phyloP scores from a whole-genome alignment of 2,888 invertebrate genomes.

The Heliconius ismenius region DNA sequence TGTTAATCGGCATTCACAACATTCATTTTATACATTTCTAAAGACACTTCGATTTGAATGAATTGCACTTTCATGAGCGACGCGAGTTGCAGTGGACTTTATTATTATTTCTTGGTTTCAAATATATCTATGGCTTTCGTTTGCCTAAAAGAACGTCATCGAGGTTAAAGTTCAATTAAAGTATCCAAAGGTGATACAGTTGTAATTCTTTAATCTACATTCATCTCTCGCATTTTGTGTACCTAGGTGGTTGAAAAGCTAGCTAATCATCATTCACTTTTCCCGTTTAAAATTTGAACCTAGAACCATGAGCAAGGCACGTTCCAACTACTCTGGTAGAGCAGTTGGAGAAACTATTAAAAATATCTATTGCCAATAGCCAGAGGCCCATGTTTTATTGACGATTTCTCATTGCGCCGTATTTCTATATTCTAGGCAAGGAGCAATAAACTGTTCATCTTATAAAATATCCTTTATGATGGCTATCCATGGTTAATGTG shows the following conservation, averaged over 20 bases:
- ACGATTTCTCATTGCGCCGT: slow-evolving; percentile 34
- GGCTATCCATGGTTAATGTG: slow-evolving; percentile 48
- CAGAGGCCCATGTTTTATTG: slow-evolving; percentile 32
- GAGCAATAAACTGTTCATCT: slow-evolving; percentile 56
- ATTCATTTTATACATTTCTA: not conserved
- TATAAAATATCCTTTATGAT: slow-evolving; percentile 48
- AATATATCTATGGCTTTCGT: not conserved
- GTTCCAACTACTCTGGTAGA: not conserved
- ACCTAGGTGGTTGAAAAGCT: too few species aligned
- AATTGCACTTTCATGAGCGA: slow-evolving; percentile 9
- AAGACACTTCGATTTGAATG: slow-evolving; percentile 1
- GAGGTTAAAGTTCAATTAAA: not conserved
- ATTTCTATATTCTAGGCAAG: slow-evolving; percentile 28
- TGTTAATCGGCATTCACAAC: not conserved
- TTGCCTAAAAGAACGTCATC: not conserved
- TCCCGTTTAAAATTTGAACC: not conserved
- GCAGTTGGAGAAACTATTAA: not conserved
- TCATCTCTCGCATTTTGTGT: too few species aligned
- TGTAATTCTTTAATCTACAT: not conserved
- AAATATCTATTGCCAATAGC: not conserved
- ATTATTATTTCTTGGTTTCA: not conserved
- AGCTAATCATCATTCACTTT: too few species aligned
- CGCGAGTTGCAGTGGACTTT: not conserved
- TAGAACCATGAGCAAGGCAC: not conserved
- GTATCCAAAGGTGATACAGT: not conserved